These are phyloP conservation scores for Acromyrmex charruanus DNA, from an alignment of 1,140 invertebrate genomes.

Conservation along the genomic window DNA sequence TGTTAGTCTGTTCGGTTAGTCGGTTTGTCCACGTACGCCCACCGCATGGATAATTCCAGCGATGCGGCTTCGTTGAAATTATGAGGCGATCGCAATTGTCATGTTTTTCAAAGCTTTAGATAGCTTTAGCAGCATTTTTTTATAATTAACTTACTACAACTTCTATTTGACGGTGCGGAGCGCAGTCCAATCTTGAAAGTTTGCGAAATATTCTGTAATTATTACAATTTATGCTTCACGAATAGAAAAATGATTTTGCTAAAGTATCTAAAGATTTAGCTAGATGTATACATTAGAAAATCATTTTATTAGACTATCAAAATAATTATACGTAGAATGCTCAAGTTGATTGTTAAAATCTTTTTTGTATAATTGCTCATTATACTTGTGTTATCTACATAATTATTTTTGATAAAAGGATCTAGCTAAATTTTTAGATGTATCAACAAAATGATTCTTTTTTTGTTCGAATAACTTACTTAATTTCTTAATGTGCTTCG, in stretches of 20 bases:
- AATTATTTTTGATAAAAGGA: no score
- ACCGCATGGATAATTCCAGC: slow-evolving; percentile 10
- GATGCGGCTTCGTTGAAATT: neutral
- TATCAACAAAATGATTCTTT: no score
- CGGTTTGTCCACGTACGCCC: neutral
- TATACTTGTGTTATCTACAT: no score
- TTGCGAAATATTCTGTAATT: neutral
- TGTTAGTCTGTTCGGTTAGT: neutral
- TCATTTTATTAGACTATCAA: no score
- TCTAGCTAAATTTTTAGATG: no score
- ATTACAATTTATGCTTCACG: neutral
- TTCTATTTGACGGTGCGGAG: neutral
- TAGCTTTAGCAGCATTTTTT: neutral
- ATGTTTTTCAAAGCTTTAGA: neutral
- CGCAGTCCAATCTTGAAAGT: neutral
- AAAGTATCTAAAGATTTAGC: no score
- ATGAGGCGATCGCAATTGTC: neutral
- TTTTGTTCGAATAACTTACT: neutral
- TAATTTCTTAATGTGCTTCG: neutral
- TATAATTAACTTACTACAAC: neutral
- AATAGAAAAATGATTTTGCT: no score
- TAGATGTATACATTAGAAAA: no score
- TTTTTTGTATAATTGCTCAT: no score
- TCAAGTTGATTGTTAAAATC: no score
- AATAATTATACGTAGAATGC: no score